Base-by-base conservation (phyloP, 2,888 invertebrate species). In the Acrocyrtus sp. region DNA sequence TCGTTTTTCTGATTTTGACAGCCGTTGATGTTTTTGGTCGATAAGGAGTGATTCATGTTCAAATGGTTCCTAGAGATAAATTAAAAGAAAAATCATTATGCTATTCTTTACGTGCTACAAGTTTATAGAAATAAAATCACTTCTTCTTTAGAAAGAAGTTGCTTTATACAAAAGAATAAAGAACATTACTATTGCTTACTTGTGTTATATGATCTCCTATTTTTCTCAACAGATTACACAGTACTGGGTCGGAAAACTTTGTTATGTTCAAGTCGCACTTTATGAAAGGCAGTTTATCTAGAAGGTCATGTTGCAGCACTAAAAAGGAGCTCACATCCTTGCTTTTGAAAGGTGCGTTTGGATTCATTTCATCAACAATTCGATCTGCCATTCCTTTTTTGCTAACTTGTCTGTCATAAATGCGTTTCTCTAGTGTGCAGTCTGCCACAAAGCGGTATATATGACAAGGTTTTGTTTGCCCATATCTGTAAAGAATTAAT, bases 341-440 rank as follows among this genome's bases (percentile, higher is more conserved):
- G 85, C 94, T 89, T 1, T 93, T 93, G 29, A 95, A 86, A 84
- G 94, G 94, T 0, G 96, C 96, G 83, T 98, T 96, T 0, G 98
- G 97, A 85, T 98, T 96, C 83, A 97, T 93, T 84, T 99, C 98
- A 85, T 99, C 98, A 0, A 99, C 97, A 3, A 99, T 97, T 17
- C 98, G 89, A 85, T 98, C 97, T 0, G 98, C 94, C 93, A 98
- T 96, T 70, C 98, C 98, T 85, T 98, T 96, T 83, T 98, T 98
- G 84, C 95, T 96, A 76, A 99, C 95, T 87, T 99, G 99, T 27
- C 99, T 87, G 83, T 99, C 98, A 84, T 98, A 99, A 77, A 99
- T 99, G 85, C 96, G 95, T 85, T 96, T 94, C 84, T 99, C 99
- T 78, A 99, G 87, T 80, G 96, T 96, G 85, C 95, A 96, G 85